Percentiles rank a stretch among this genome's conserved stretches.
Evolutionary conservation across 2,888 invertebrate genomes (phyloP).

Genomic region (Tolmerus cingulatus): DNA sequence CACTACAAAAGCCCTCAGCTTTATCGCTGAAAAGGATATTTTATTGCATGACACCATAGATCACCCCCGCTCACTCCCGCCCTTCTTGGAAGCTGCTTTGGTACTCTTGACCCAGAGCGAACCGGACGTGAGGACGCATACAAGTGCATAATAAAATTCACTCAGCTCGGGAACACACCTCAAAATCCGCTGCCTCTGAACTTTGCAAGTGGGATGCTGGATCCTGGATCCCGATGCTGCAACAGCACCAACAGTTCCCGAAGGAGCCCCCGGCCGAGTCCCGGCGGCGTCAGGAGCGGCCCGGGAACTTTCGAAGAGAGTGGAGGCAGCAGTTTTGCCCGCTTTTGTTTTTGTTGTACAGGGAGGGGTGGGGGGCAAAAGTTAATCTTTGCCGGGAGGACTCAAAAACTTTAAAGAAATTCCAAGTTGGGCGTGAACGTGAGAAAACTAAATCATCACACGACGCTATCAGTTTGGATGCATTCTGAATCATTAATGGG

Average conservation of each 20-base stretch:
- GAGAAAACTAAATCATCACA: conserved; percentile 36
- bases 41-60: not conserved
- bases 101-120: not conserved
- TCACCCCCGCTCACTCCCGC: not conserved
- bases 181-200: not conserved
- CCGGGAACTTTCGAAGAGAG: not conserved
- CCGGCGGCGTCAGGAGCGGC: not conserved
- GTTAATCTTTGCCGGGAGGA: conserved; percentile 4
- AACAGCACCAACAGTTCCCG: not conserved
- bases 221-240: not conserved
- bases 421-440: conserved; percentile 30
- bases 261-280: not conserved
- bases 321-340: not conserved
- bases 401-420: conserved; percentile 28
- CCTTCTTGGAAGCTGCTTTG: not conserved
- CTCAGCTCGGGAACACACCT: not conserved
- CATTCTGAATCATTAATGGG: conserved; percentile 38
- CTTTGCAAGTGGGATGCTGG: not conserved
- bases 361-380: not conserved
- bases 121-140: not conserved
- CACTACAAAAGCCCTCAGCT: not conserved
- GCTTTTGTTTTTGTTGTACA: conserved; percentile 10
- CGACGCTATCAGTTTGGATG: conserved; percentile 39
- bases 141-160: not conserved
- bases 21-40: conserved; percentile 19